Percentiles rank a stretch among this genome's conserved stretches.
phyloP scores from a whole-genome alignment of 1,140 invertebrate genomes.

The Fopius arisanus region DNA sequence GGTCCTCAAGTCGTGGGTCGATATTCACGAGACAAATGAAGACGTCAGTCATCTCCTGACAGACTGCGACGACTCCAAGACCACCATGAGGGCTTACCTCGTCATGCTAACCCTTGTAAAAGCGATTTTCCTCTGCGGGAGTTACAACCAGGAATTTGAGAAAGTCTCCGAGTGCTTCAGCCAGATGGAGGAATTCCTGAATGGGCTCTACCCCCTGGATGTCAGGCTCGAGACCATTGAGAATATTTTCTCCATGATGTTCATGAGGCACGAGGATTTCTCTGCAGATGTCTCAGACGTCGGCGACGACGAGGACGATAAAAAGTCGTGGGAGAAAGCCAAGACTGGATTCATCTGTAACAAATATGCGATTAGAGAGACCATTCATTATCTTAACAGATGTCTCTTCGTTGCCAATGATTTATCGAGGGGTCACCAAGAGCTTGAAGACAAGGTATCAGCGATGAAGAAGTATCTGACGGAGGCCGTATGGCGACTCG shows the following conservation, averaged over 20 bases:
- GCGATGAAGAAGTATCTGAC: conserved; percentile 35
- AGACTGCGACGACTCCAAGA: conserved; percentile 31
- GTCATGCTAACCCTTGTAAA: conserved; percentile 47
- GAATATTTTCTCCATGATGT: conserved; percentile 55
- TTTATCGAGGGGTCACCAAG: conserved; percentile 26
- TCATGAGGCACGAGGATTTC: conserved; percentile 51
- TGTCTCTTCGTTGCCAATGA: conserved; percentile 36
- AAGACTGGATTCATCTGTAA: conserved; percentile 49
- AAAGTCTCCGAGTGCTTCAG: conserved; percentile 32
- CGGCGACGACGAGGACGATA: conserved; percentile 40
- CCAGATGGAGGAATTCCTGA: conserved; percentile 41
- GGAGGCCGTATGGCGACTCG: conserved; percentile 51
- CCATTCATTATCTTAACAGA: conserved; percentile 42
- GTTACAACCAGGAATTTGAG: conserved; percentile 38
- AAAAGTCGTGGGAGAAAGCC: conserved; percentile 20
- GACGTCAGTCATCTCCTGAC: conserved; percentile 45
- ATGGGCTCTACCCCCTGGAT: conserved; percentile 40
- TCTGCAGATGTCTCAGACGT: conserved; percentile 22
- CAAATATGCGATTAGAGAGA: conserved; percentile 48
- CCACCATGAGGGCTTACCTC: conserved; percentile 46
- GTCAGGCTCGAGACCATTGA: conserved; percentile 49
- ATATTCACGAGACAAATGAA: conserved; percentile 46
- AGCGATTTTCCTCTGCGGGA: conserved; percentile 44
- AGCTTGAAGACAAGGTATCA: conserved; percentile 36
- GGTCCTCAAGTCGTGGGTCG: conserved; percentile 44